Conservation (phyloP, 2,113 vertebrate genomes). For the Castor canadensis region DNA sequence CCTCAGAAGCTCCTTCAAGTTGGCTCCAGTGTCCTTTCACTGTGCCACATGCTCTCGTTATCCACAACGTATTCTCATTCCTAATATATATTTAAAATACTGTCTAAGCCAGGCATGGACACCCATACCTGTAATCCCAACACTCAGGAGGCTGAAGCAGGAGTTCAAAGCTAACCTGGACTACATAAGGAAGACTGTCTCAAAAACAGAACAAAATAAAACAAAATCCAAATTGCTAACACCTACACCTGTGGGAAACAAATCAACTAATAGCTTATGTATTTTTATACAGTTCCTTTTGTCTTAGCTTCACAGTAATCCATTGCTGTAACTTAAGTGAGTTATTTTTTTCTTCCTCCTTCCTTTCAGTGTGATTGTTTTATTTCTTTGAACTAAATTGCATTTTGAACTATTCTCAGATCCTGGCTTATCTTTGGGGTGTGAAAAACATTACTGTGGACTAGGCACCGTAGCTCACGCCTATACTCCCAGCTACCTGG, state of each 20-base stretch:
- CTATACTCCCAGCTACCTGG: too few relatives aligned
- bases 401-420: neutral
- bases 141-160: too few relatives aligned
- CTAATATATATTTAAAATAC: neutral
- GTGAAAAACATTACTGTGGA: neutral
- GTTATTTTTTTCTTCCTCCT: neutral
- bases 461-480: too few relatives aligned
- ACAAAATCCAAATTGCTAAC: neutral
- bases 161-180: too few relatives aligned
- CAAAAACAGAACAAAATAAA: too few relatives aligned
- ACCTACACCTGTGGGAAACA: neutral
- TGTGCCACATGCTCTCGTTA: neutral
- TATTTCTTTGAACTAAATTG: neutral
- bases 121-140: too few relatives aligned
- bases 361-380: neutral
- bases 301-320: neutral
- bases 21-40: neutral
- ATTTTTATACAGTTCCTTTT: neutral
- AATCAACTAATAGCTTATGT: neutral
- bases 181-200: too few relatives aligned
- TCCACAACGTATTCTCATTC: neutral
- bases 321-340: neutral
- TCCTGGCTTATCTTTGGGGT: neutral
- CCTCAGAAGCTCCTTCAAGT: neutral
- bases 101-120: too few relatives aligned